Base-by-base conservation (phyloP, 2,888 invertebrate species). In the Fragum sueziense region DNA sequence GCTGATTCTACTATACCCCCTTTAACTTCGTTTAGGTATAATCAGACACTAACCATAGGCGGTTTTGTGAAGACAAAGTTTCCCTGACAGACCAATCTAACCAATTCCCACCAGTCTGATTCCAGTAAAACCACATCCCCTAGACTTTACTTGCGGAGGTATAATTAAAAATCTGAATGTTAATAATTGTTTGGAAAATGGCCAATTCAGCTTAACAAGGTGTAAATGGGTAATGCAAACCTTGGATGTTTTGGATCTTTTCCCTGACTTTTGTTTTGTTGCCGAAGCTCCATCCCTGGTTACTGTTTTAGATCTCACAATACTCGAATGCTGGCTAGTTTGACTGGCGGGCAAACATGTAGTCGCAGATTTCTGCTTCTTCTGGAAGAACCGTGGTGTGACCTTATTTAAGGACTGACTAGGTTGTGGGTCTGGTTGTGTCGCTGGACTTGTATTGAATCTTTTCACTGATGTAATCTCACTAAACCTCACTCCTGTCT, bases 341-440 rank as follows among this genome's bases (percentile, higher is more conserved):
- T 9, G 22, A 22, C 4, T 7, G 22, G 41, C 22, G 14, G 9
- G 1, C 2, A 22, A n/a, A 22, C 6, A 25, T 20, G n/a, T 47
- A 2, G 47, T 47, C 20, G 47, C 4, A 4, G 47, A 4, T 9
- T 65, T 6, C 17, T 9, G 25, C 34, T 65, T 65, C 65, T 65
- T 65, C n/a, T 65, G 65, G 25, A 65, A 65, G 25, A 65, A 65
- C 11, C 65, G 37, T 37, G 65, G 65, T 25, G 65, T 65, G 22
- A 65, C 31, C 41, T 65, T 65, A 17, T 41, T 65, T 0, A 7
- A 1, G 4, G 47, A 47, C 47, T 47, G 47, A 47, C n/a, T n/a
- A 3, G 7, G 2, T 3, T 47, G 14, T 47, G 47, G 17, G 17
- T 14, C 47, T n/a, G n/a, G 20, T 47, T 9, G 47, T 47, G 17